Conservation (phyloP, 2,113 vertebrate genomes). For the Mirounga angustirostris region DNA sequence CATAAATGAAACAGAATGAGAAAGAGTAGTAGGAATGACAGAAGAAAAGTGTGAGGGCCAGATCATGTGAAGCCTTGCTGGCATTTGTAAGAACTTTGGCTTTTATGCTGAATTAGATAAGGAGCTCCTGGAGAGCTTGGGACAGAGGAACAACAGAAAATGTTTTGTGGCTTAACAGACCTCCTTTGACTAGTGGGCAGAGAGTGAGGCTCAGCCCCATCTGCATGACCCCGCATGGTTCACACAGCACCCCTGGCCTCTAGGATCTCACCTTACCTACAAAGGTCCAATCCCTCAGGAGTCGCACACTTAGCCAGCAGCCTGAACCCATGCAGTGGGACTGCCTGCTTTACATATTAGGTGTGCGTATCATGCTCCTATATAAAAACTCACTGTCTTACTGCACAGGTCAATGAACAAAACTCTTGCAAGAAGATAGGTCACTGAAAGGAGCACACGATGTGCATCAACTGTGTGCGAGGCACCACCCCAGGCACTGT, state of each 20-base stretch:
- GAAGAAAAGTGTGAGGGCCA: not conserved
- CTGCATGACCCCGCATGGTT: accelerated
- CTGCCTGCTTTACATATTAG: no score
- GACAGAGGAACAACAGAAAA: not conserved
- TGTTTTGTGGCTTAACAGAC: not conserved
- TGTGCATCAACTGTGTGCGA: not conserved
- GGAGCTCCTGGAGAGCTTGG: no score
- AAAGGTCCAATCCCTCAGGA: not conserved
- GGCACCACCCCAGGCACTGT: not conserved
- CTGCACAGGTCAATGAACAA: not conserved
- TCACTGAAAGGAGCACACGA: not conserved
- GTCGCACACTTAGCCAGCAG: not conserved
- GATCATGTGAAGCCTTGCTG: accelerated
- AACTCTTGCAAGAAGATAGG: not conserved
- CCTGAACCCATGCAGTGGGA: not conserved
- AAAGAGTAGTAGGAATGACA: not conserved
- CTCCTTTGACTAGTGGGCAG: not conserved
- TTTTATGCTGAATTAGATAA: not conserved
- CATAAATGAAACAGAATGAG: not conserved
- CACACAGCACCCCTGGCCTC: not conserved
- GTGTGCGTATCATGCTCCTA: accelerated
- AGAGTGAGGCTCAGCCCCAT: not conserved
- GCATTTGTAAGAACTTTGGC: not conserved
- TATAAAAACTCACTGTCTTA: not conserved
- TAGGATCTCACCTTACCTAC: not conserved